Evolutionary conservation across 2,113 vertebrate species (phyloP).

Genomic region (Callithrix jacchus): DNA sequence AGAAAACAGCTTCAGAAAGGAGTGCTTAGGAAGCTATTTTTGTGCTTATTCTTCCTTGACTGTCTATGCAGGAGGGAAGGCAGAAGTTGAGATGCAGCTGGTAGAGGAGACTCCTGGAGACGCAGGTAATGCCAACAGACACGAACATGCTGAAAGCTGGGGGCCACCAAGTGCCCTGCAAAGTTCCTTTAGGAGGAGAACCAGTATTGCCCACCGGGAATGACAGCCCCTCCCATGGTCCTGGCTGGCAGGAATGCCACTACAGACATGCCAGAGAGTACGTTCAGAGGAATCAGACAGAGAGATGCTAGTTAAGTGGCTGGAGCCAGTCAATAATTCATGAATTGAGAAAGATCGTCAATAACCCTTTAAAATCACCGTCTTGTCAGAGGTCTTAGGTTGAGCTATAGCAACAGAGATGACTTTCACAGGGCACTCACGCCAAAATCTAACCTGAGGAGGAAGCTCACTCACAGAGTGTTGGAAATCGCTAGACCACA

Average conservation of each 20-base stretch:
- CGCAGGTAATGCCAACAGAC: rapidly evolving
- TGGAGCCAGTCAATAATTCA: neutral
- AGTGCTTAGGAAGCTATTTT: neutral
- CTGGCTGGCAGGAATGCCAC: neutral
- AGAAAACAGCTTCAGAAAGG: neutral
- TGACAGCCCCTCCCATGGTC: neutral
- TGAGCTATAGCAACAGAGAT: neutral
- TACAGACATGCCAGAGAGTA: neutral
- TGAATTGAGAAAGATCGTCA: neutral
- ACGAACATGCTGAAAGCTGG: neutral
- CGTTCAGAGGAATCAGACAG: neutral
- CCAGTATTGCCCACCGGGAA: neutral
- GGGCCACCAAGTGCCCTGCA: neutral
- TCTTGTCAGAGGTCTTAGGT: neutral
- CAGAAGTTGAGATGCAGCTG: neutral
- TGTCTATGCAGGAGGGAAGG: neutral
- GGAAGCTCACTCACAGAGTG: neutral
- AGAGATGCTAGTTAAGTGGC: neutral
- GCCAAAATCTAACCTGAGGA: neutral
- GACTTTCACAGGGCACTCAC: neutral
- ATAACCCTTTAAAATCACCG: neutral
- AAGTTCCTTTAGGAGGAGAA: neutral
- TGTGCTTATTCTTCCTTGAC: neutral
- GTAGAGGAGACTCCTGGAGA: neutral
- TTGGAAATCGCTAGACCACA: neutral